Percentiles rank a stretch among this genome's conserved stretches.
Evolutionary conservation across 53 echinoderm and acorn worm genomes (phyloP).

Genomic region (Echinarachnius parma): DNA sequence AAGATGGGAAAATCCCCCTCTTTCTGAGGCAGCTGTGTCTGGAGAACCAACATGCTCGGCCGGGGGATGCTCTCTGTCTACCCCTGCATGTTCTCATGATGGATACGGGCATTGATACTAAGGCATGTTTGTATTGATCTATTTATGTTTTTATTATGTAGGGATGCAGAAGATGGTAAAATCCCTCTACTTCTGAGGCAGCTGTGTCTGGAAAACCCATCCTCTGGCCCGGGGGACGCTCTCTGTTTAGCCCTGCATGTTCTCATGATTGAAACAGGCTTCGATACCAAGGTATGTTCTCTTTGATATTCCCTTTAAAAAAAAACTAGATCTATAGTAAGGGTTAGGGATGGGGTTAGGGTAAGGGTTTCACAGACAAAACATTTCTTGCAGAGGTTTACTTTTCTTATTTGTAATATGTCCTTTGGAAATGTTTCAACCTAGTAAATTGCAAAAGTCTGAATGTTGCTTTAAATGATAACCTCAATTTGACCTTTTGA

Average conservation of each 20-base stretch:
- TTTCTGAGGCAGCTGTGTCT: slow-evolving; percentile 58
- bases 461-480: too few species aligned
- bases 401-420: too few species aligned
- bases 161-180: slow-evolving; percentile 61
- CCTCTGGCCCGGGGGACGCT: slow-evolving; percentile 53
- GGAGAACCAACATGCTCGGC: slow-evolving; percentile 39
- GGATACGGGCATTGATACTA: slow-evolving; percentile 69
- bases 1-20: slow-evolving; percentile 56
- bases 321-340: too few species aligned
- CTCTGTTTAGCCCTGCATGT: slow-evolving; percentile 74
- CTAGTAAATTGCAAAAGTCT: too few species aligned
- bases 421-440: too few species aligned
- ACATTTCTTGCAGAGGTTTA: too few species aligned
- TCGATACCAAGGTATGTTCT: slow-evolving; percentile 27
- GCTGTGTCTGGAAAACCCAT: slow-evolving; percentile 45
- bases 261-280: slow-evolving; percentile 88
- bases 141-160: too few species aligned
- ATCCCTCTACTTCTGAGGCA: slow-evolving; percentile 67
- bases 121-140: slow-evolving; percentile 8
- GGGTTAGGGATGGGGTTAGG: too few species aligned
- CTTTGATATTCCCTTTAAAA: too few species aligned
- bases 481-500: too few species aligned
- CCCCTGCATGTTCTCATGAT: slow-evolving; percentile 81
- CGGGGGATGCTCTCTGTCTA: slow-evolving; percentile 63
- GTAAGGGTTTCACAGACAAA: too few species aligned